Percentiles rank a stretch among this genome's conserved stretches.
Conservation (phyloP, 2,113 vertebrate genomes). For the Synchiropus splendidus region DNA sequence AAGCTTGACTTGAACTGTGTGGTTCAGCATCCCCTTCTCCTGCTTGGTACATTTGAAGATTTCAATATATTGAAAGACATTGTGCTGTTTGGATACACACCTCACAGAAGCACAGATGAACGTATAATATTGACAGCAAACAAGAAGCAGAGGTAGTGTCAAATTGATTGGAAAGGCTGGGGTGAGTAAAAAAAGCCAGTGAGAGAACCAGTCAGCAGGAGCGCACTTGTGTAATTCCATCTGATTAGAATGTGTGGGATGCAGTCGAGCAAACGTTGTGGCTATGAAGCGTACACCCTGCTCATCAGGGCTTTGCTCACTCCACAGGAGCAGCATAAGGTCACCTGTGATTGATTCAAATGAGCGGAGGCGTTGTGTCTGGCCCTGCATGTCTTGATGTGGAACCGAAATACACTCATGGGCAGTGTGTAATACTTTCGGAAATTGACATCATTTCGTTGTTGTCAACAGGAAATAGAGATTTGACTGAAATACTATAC, state of each 20-base stretch:
- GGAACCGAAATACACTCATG: background rate
- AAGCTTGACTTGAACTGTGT: too few relatives aligned
- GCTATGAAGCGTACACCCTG: slow-evolving; percentile 33
- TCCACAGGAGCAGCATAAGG: slow-evolving; percentile 40
- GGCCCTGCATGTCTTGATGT: slow-evolving; percentile 10
- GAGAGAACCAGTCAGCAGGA: too few relatives aligned
- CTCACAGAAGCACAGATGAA: slow-evolving; percentile 3
- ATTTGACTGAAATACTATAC: too few relatives aligned
- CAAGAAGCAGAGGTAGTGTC: background rate
- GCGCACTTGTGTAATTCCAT: background rate
- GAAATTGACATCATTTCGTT: too few relatives aligned
- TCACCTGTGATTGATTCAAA: slow-evolving; percentile 49
- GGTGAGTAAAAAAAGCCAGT: too few relatives aligned
- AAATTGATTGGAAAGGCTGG: slow-evolving; percentile 5
- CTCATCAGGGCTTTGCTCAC: slow-evolving; percentile 43
- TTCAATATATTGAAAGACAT: too few relatives aligned
- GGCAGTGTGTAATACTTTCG: background rate
- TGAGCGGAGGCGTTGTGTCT: slow-evolving; percentile 21
- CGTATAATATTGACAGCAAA: slow-evolving; percentile 6
- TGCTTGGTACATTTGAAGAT: too few relatives aligned
- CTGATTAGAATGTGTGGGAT: slow-evolving; percentile 38
- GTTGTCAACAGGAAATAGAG: too few relatives aligned
- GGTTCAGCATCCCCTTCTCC: too few relatives aligned
- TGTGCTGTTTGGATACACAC: too few relatives aligned
- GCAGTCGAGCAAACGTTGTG: slow-evolving; percentile 16